phyloP scores from a whole-genome alignment of 2,888 invertebrate species.

The Hololepta plana region DNA sequence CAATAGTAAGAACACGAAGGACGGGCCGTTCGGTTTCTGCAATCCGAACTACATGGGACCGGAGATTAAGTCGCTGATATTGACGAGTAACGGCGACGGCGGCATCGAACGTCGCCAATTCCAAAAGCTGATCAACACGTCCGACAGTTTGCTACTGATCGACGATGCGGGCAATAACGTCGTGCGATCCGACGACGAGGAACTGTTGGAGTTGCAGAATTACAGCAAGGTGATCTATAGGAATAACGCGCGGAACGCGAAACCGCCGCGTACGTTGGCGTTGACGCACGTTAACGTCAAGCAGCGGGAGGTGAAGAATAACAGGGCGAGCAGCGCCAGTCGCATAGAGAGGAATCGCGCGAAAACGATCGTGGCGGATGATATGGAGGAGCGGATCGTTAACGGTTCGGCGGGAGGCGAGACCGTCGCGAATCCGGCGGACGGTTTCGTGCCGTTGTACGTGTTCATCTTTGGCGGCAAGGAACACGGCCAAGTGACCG shows the following conservation, averaged over 20 bases:
- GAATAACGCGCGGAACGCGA: conserved; percentile 15
- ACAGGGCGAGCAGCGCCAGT: conserved; percentile 37
- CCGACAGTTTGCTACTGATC: conserved; percentile 32
- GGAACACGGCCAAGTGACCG: conserved; percentile 59
- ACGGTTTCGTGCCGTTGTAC: conserved; percentile 34
- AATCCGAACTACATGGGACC: conserved; percentile 61
- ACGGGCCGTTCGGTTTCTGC: conserved; percentile 46
- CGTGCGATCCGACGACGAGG: conserved; percentile 7
- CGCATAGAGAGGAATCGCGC: conserved; percentile 30
- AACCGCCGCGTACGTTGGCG: conserved; percentile 31
- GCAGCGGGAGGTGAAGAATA: conserved; percentile 15
- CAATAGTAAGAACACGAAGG: conserved; percentile 17
- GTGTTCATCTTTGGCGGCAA: conserved; percentile 62
- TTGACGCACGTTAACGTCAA: conserved; percentile 26
- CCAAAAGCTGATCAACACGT: conserved; percentile 33
- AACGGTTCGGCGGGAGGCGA: conserved; percentile 9
- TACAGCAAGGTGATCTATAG: conserved; percentile 22
- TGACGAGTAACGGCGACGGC: conserved; percentile 13
- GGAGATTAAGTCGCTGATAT: conserved; percentile 30
- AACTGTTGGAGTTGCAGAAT: conserved; percentile 21
- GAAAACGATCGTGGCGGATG: too few relatives aligned
- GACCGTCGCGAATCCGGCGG: conserved; percentile 17
- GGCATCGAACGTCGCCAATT: conserved; percentile 12
- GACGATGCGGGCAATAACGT: conserved; percentile 8
- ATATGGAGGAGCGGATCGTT: conserved; percentile 16